Base-by-base conservation (phyloP, 2,113 vertebrate species). In the Sylvia atricapilla region DNA sequence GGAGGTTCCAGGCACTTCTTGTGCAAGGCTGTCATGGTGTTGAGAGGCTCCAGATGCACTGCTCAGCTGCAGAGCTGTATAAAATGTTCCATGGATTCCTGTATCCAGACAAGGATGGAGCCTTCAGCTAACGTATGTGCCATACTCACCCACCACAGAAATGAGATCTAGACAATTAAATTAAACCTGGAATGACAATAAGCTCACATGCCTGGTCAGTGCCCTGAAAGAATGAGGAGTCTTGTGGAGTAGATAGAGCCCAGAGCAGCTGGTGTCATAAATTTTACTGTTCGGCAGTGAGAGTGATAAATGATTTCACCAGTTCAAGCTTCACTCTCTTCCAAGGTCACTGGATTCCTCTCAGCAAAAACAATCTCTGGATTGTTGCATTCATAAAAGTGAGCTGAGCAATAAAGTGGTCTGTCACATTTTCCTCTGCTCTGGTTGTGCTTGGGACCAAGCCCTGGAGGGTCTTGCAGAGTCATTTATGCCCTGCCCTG, bases 261-360 rank as follows among this genome's bases (percentile, higher is more conserved):
- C 66, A 76, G 43, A 74, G 88, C 69, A 95, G 47, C 30, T 53
- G 53, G 43, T 68, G 69, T 74, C 52, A 92, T 87, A 83, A 91
- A 93, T 89, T 64, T 90, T 85, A 90, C 67, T 87, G 72, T 33
- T 83, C 58, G 3, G 25, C 70, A 69, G 44, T 55, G 87, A 72
- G 53, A 80, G 44, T 83, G 78, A 94, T 49, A 88, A 94, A 92
- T 62, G 44, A 70, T 81, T 92, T 86, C 80, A 74, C 68, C 58
- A 60, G 81, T 88, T 82, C 56, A 73, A 73, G 46, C 28, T 82
- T 87, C 70, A 85, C 67, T 37, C 20, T 87, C 14, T 70, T 59
- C 52, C 77, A 93, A 95, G 90, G 90, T 91, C 75, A 87, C 24
- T 1, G 1, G 62, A 76, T 68, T 63, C n/a, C 53, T 90, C 87